Evolutionary conservation across 2,888 invertebrate species (phyloP), one percentile per base, ranked within the genome.

Genomic region (Therioaphis trifolii): DNA sequence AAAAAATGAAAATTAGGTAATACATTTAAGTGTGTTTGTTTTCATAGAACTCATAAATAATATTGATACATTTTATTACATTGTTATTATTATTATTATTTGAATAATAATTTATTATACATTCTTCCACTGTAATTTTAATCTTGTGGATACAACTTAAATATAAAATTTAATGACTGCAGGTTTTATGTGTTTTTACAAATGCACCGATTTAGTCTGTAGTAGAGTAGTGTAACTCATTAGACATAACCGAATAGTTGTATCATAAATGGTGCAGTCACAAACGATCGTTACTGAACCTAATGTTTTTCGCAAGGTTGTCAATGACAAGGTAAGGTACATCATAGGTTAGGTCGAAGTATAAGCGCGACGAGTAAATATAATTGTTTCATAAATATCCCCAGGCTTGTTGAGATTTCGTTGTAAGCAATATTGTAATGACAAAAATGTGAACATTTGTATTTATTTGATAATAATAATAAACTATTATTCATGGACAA

Each of bases 251-350:
- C 9, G 9, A 77, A 15, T 49, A 63, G 46, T 76, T 49, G 3
- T 29, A 63, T 27, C n/a, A 27, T 46, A 63, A 61, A 29, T n/a
- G 35, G 35, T 66, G 61, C 11, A 46, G 61, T 61, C 9, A 18
- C 29, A 71, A 69, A 43, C 12, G 12, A 46, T 58, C 43, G n/a
- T 79, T 69, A 55, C 43, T 15, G 29, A 29, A 18, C 12, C 18
- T 61, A 58, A 80, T 72, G 46, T 35, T 80, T 71, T 80, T 71
- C 15, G 55, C 69, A 79, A 79, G 79, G 55, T 40, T 46, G 43
- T 2, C 27, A n/a, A 43, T n/a, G 43, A 58, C 79, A 79, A 79
- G 79, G 79, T 79, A 27, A 79, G 9, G 24, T 68, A 58, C 43
- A 43, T 18, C 43, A 27, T 61, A 24, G 75, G 58, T 58, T 55